phyloP scores from a whole-genome alignment of 2,113 vertebrate species.

The Tylochromis polylepis region DNA sequence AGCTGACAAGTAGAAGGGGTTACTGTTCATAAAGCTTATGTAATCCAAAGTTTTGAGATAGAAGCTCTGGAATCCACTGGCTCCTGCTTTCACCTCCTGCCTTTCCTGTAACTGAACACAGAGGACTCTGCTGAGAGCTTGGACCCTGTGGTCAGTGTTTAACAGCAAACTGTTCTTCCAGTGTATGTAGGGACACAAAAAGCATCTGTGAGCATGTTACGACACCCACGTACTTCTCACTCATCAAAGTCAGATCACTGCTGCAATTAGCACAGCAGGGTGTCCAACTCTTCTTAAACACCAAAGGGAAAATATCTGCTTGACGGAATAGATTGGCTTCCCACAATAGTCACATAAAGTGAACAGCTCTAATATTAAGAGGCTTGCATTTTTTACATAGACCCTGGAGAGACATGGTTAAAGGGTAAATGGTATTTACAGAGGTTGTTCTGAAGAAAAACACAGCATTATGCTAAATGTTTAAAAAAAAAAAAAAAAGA shows the following conservation, averaged over 20 bases:
- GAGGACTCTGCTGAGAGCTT: conserved; percentile 39
- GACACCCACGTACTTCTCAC: neutral
- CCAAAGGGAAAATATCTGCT: neutral
- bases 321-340: conserved; percentile 4
- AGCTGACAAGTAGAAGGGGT: conserved; percentile 29
- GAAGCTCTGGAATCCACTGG: conserved; percentile 38
- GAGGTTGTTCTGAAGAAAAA: conserved; percentile 10
- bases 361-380: conserved; percentile 12
- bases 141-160: conserved; percentile 22
- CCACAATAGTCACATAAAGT: conserved; percentile 10
- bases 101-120: conserved; percentile 58
- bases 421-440: conserved; percentile 3
- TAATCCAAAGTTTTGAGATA: conserved; percentile 35
- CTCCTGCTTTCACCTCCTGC: conserved; percentile 13
- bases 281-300: neutral
- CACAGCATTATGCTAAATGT: conserved; percentile 13
- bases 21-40: conserved; percentile 45
- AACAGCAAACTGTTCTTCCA: conserved; percentile 40
- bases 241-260: neutral
- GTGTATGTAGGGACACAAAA: conserved; percentile 11
- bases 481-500: conserved; percentile 5
- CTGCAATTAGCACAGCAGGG: neutral
- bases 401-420: conserved; percentile 18
- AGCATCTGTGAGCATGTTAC: conserved; percentile 14
- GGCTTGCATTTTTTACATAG: conserved; percentile 4